phyloP scores from a whole-genome alignment of 1,140 invertebrate genomes.

The Physella acuta region DNA sequence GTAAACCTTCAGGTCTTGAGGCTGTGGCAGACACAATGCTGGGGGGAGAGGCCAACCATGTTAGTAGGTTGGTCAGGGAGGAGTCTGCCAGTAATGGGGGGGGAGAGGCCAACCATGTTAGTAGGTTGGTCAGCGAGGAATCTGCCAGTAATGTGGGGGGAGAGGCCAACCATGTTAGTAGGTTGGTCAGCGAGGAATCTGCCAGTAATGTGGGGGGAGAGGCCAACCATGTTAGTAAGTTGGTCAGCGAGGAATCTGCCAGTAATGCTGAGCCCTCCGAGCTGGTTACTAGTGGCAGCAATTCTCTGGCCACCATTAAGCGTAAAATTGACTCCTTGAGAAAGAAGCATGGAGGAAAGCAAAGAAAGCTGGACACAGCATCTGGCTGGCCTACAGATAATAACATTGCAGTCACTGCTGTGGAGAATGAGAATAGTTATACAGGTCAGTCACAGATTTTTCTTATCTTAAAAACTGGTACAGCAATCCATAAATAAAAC shows the following conservation, averaged over 20 bases:
- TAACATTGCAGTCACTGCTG: conserved; percentile 17
- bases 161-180: background rate
- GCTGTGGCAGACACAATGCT: background rate
- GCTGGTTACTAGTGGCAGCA: conserved; percentile 19
- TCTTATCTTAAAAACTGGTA: too few relatives aligned
- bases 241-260: conserved; percentile 4
- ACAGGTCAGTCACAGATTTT: too few relatives aligned
- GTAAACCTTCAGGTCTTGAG: background rate
- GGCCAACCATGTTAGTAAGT: background rate
- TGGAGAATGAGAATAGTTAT: background rate
- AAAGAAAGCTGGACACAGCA: conserved; percentile 10
- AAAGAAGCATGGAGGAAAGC: conserved; percentile 16
- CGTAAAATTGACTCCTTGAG: conserved; percentile 22
- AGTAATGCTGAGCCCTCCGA: conserved; percentile 13
- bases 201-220: background rate
- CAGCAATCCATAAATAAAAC: too few relatives aligned
- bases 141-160: background rate
- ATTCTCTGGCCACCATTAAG: conserved; percentile 16
- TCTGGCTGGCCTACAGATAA: conserved; percentile 15
- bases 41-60: background rate
- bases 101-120: background rate
- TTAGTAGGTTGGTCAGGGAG: background rate
- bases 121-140: background rate
- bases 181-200: background rate
- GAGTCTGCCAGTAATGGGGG: background rate